phyloP scores from a whole-genome alignment of 2,113 vertebrate species.

The Narcine bancroftii region DNA sequence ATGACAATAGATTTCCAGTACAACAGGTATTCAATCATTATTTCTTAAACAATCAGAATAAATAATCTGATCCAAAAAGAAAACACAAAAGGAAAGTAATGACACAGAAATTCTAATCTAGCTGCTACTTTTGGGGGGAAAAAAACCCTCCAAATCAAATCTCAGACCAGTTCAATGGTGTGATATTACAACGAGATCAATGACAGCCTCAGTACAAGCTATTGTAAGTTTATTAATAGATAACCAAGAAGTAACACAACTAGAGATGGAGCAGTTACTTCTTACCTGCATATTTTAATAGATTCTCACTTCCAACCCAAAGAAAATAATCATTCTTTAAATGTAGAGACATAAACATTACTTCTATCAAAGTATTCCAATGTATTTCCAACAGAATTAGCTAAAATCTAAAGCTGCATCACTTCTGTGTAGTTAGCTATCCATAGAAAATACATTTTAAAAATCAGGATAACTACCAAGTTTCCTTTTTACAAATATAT shows the following conservation, averaged over 20 bases:
- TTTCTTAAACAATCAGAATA: neutral
- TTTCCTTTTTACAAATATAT: no score
- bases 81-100: neutral
- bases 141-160: neutral
- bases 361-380: neutral
- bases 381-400: neutral
- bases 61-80: neutral
- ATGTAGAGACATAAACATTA: neutral
- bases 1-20: neutral
- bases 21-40: neutral
- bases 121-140: neutral
- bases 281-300: no score
- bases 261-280: neutral
- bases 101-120: neutral
- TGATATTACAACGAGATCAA: neutral
- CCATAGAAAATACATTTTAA: neutral
- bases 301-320: neutral
- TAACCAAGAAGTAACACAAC: neutral
- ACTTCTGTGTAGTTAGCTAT: neutral
- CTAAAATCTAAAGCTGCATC: neutral
- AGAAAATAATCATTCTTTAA: neutral
- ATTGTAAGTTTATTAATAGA: neutral
- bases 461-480: neutral
- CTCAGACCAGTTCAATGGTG: neutral
- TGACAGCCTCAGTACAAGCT: neutral